A percentile compares a stretch with the other conserved stretches of the same genome.
Evolutionary conservation across 2,888 invertebrate genomes (phyloP).

Genomic region (Monoplex corrugatus): DNA sequence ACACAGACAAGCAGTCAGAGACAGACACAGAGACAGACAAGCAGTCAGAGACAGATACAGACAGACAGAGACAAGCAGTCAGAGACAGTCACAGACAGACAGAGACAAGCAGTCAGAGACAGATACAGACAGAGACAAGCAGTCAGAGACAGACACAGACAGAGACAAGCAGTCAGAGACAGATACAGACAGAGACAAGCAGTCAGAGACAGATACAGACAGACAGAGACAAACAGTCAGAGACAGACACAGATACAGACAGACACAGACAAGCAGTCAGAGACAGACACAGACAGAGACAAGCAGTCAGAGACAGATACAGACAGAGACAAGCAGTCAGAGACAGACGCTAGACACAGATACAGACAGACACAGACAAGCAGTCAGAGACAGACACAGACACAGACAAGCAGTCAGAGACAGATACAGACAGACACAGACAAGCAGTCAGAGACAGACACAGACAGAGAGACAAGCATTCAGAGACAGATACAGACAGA

Average conservation of each 20-base stretch:
- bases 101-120: not conserved
- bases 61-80: too few relatives aligned
- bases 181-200: not conserved
- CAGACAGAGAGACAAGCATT: too few relatives aligned
- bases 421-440: not conserved
- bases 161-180: not conserved
- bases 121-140: not conserved
- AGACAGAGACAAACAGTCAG: not conserved
- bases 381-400: not conserved
- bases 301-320: not conserved
- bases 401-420: not conserved
- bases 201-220: too few relatives aligned
- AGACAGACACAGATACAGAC: not conserved
- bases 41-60: not conserved
- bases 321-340: not conserved
- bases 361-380: not conserved
- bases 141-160: not conserved
- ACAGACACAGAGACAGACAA: not conserved
- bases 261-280: not conserved
- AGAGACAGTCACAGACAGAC: too few relatives aligned
- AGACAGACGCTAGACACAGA: not conserved
- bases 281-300: not conserved
- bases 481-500: not conserved
- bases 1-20: not conserved
- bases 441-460: not conserved